Percentiles rank a stretch among this genome's conserved stretches.
phyloP scores from a whole-genome alignment of 1,140 invertebrate genomes.

The Dendrolimus kikuchii region DNA sequence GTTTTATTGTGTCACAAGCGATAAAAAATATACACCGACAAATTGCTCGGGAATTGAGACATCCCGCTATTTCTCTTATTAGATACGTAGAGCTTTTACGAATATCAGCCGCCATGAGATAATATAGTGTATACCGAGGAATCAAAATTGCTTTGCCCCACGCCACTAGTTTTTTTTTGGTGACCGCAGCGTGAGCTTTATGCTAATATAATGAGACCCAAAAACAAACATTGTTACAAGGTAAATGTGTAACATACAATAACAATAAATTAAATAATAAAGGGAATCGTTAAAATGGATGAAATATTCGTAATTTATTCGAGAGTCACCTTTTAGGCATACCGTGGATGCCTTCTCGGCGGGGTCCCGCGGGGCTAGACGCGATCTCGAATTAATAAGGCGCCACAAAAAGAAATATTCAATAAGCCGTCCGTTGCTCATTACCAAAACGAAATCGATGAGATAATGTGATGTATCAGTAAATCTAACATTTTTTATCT shows the following conservation, averaged over 20 bases:
- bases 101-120: constrained; percentile 40
- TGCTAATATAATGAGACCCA: constrained; percentile 51
- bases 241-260: constrained; percentile 67
- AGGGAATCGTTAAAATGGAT: constrained; percentile 67
- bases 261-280: constrained; percentile 72
- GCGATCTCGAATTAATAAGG: constrained; percentile 61
- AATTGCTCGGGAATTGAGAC: constrained; percentile 62
- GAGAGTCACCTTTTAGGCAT: constrained; percentile 67
- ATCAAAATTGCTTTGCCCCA: constrained; percentile 37
- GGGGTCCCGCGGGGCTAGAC: constrained; percentile 59
- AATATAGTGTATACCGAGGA: constrained; percentile 41
- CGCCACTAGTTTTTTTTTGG: constrained; percentile 22
- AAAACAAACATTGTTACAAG: constrained; percentile 70
- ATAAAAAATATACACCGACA: constrained; percentile 49
- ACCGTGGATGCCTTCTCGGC: constrained; percentile 59
- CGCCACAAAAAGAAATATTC: constrained; percentile 67
- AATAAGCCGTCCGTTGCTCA: constrained; percentile 55
- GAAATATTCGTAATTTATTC: constrained; percentile 68
- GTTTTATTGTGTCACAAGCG: constrained; percentile 63
- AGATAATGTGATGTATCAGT: constrained; percentile 19
- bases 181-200: constrained; percentile 48
- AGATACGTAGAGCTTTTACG: constrained; percentile 36
- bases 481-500: too few species aligned
- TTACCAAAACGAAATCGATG: constrained; percentile 58
- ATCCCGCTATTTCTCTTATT: constrained; percentile 63